Conservation (phyloP, 2,113 vertebrate species). For the Apaloderma vittatum region DNA sequence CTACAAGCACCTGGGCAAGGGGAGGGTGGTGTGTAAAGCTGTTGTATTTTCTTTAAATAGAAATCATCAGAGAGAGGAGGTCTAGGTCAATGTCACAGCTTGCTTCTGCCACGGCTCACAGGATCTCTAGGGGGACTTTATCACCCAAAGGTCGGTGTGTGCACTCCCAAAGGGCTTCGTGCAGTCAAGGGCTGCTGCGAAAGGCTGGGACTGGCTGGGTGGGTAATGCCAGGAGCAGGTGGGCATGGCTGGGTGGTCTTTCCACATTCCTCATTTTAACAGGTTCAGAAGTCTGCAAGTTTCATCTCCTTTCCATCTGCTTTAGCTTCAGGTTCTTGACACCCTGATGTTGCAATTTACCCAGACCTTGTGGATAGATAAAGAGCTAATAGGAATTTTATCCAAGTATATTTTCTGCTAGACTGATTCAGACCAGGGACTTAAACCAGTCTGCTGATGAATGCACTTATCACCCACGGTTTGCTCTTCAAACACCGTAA, state of each 20-base stretch:
- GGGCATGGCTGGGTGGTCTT: not conserved
- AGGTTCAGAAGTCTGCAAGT: not conserved
- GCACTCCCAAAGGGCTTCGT: rapidly evolving
- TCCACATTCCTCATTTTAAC: not conserved
- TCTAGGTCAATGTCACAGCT: not conserved
- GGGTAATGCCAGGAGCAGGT: not conserved
- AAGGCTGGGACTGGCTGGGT: not conserved
- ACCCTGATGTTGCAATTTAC: not conserved
- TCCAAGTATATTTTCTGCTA: not conserved
- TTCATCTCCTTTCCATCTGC: not conserved
- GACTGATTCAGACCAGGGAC: not conserved
- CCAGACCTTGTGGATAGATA: not conserved
- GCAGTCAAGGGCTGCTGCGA: not conserved
- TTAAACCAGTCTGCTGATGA: not conserved
- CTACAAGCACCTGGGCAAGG: not conserved
- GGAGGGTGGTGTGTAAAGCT: not conserved
- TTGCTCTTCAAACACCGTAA: not conserved
- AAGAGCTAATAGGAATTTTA: not conserved
- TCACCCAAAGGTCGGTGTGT: not conserved
- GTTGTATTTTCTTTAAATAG: not conserved
- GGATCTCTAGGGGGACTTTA: not conserved
- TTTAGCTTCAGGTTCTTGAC: not conserved
- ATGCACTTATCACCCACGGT: not conserved
- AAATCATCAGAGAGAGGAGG: not conserved
- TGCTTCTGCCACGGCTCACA: not conserved